Evolutionary conservation across 2,797 vertebrate species (phyloP).

Genomic region (Hippopotamyrus pictus): DNA sequence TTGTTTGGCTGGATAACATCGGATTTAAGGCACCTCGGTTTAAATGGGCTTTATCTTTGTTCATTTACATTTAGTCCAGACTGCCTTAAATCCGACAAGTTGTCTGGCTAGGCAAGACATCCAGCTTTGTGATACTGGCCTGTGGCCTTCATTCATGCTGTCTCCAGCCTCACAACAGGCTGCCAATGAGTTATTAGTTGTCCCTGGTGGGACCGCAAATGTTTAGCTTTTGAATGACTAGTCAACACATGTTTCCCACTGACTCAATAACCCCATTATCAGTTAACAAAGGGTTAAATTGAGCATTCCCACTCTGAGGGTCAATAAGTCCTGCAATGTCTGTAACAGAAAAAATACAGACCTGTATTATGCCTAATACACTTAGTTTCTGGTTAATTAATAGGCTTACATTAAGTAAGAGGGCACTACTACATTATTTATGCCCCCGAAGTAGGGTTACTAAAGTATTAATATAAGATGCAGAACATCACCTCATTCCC

Average conservation of each 20-base stretch:
- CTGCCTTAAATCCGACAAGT: neutral
- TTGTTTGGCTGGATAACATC: neutral
- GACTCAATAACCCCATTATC: neutral
- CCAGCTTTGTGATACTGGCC: neutral
- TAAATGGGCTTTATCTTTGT: neutral
- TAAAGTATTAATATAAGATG: neutral
- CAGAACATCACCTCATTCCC: neutral
- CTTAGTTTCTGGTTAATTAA: neutral
- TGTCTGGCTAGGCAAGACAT: neutral
- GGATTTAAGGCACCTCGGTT: neutral
- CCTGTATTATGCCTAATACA: neutral
- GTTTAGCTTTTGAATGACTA: neutral
- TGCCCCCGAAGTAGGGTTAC: neutral
- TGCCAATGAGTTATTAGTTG: neutral
- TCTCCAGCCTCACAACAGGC: neutral
- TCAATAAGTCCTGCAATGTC: neutral
- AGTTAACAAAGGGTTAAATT: neutral
- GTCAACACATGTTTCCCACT: neutral
- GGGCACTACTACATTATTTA: neutral
- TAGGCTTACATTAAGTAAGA: neutral
- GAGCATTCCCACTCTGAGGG: neutral
- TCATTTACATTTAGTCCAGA: neutral
- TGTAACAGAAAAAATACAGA: neutral
- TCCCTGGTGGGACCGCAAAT: neutral
- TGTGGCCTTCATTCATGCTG: neutral